phyloP scores from a whole-genome alignment of 2,797 vertebrate genomes.

The Varecia variegata region DNA sequence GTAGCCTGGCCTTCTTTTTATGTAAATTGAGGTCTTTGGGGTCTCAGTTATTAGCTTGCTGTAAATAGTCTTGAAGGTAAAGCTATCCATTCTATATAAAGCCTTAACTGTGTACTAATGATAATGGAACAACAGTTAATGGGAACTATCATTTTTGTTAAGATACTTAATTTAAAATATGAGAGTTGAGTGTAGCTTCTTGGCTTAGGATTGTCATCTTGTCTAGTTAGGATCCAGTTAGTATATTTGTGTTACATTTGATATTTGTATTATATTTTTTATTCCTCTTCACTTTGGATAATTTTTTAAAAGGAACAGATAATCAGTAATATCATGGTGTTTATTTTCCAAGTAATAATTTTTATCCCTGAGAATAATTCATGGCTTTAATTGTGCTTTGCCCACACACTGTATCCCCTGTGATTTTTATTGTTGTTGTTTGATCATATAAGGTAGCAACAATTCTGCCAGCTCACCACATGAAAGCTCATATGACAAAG shows the following conservation, averaged over 20 bases:
- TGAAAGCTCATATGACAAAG: constrained; percentile 12
- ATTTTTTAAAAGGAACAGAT: constrained; percentile 63
- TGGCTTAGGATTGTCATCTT: background rate
- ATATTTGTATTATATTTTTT: constrained; percentile 11
- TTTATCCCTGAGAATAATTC: constrained; percentile 54
- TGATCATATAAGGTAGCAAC: constrained; percentile 14
- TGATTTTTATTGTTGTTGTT: constrained; percentile 46
- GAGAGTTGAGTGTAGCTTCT: constrained; percentile 3
- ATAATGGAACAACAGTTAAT: constrained; percentile 42
- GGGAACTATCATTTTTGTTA: constrained; percentile 57
- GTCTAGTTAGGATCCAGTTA: background rate
- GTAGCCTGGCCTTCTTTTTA: constrained; percentile 79
- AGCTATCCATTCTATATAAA: constrained; percentile 67
- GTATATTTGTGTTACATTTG: constrained; percentile 16
- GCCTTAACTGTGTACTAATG: constrained; percentile 72
- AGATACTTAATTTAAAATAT: constrained; percentile 66
- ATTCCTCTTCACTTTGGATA: background rate
- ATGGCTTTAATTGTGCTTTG: constrained; percentile 56
- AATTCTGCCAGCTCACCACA: constrained; percentile 25
- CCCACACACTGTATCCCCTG: background rate
- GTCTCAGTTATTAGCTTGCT: constrained; percentile 74
- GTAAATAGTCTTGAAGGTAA: constrained; percentile 73
- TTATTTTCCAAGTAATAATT: constrained; percentile 58
- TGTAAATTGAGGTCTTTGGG: constrained; percentile 80
- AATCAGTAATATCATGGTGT: constrained; percentile 54